These are phyloP conservation scores for Sarcophaga variegata DNA, from an alignment of 2,888 invertebrate genomes.

Conservation along the genomic window DNA sequence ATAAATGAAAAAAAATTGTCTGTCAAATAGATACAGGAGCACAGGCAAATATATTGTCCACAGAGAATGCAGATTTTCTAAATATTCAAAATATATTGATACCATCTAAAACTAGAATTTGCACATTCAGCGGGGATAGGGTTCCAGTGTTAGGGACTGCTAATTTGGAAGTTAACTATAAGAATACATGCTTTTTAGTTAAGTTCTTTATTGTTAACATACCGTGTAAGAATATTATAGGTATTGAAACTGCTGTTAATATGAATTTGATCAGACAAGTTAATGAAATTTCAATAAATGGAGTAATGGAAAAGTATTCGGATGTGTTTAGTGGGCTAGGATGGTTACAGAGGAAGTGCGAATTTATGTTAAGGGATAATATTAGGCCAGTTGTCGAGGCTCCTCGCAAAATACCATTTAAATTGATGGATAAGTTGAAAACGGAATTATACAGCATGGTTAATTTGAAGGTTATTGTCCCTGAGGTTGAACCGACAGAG, in stretches of 20 bases:
- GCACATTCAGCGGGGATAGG: conserved; percentile 8
- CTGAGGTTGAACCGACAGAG: conserved; percentile 62
- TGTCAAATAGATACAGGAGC: conserved; percentile 51
- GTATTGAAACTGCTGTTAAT: conserved; percentile 26
- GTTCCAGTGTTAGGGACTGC: conserved; percentile 5
- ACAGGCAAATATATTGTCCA: conserved; percentile 42
- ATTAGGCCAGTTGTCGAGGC: conserved; percentile 44
- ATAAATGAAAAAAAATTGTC: conserved; percentile 28
- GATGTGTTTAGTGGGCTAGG: not conserved
- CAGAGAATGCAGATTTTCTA: conserved; percentile 7
- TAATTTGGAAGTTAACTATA: not conserved
- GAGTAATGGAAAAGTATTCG: not conserved
- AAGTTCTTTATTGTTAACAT: conserved; percentile 26
- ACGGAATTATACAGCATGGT: conserved; percentile 56
- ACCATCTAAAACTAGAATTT: conserved; percentile 5
- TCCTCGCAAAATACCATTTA: conserved; percentile 59
- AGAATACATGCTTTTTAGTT: not conserved
- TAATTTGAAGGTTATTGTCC: conserved; percentile 55
- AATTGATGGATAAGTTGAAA: conserved; percentile 48
- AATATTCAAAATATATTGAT: conserved; percentile 18
- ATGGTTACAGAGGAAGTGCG: not conserved
- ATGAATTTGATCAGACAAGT: conserved; percentile 22
- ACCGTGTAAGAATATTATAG: conserved; percentile 33
- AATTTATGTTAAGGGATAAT: not conserved
- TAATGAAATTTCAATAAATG: conserved; percentile 27